These are phyloP conservation scores for Ennomos quercinarius DNA, from an alignment of 2,888 invertebrate species.

Conservation along the genomic window DNA sequence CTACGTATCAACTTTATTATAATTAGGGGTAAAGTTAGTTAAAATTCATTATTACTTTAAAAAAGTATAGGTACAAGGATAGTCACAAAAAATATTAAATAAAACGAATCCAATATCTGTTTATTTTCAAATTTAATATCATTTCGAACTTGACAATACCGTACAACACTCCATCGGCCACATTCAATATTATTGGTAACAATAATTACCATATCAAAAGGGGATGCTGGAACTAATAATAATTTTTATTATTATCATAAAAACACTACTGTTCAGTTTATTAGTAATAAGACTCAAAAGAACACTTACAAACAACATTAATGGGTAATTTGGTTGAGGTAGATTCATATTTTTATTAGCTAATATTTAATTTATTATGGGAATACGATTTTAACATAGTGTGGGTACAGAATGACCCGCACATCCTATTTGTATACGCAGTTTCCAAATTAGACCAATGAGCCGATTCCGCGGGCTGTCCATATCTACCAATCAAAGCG, in stretches of 20 bases:
- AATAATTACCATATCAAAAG: slow-evolving; percentile 84
- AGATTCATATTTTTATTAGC: slow-evolving; percentile 73
- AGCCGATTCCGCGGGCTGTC: neutral
- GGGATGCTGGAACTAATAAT: slow-evolving; percentile 76
- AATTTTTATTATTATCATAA: slow-evolving; percentile 75
- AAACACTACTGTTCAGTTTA: slow-evolving; percentile 78
- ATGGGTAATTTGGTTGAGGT: slow-evolving; percentile 84
- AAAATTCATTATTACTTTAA: no score
- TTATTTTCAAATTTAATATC: slow-evolving; percentile 74
- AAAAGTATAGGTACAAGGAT: neutral
- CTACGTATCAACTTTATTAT: no score
- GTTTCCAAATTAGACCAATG: neutral
- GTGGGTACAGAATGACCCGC: neutral
- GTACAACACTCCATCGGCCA: slow-evolving; percentile 65
- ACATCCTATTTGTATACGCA: neutral
- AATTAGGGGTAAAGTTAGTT: no score
- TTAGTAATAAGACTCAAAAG: slow-evolving; percentile 82
- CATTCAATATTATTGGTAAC: slow-evolving; percentile 81
- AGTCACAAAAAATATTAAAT: slow-evolving; percentile 38
- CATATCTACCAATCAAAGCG: neutral
- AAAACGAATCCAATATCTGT: slow-evolving; percentile 47
- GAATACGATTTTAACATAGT: slow-evolving; percentile 39
- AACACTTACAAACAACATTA: slow-evolving; percentile 82
- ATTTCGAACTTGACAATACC: slow-evolving; percentile 74
- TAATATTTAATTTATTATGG: slow-evolving; percentile 55